phyloP scores from a whole-genome alignment of 30 jellyfish, hydroid and myxozoan genomes.

The Aurelia sp. region DNA sequence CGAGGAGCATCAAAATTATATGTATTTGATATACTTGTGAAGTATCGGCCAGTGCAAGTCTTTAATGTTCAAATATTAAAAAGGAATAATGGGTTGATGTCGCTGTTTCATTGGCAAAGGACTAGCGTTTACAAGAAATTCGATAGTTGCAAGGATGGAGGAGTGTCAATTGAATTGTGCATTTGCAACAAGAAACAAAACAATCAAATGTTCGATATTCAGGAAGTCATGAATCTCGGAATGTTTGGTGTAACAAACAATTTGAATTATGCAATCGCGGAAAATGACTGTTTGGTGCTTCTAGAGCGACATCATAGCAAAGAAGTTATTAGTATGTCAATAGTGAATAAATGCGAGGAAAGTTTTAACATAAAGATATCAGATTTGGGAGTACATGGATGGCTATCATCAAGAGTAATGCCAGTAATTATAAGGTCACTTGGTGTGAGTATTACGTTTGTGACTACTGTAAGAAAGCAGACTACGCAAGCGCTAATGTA shows the following conservation, averaged over 20 bases:
- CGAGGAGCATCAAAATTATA: constrained; percentile 12
- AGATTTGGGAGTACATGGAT: background rate
- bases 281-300: constrained; percentile 34
- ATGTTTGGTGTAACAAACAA: constrained; percentile 52
- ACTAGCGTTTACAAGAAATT: constrained; percentile 65
- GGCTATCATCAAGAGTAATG: constrained; percentile 32
- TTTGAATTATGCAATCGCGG: background rate
- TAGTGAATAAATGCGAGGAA: constrained; percentile 52
- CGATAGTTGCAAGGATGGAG: constrained; percentile 62
- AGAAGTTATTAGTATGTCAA: constrained; percentile 44
- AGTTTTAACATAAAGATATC: background rate
- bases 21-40: constrained; percentile 66
- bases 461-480: constrained; percentile 21
- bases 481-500: background rate
- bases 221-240: background rate
- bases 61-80: constrained; percentile 69
- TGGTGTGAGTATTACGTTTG: constrained; percentile 34
- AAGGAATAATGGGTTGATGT: constrained; percentile 1
- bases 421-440: constrained; percentile 42
- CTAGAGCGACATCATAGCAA: constrained; percentile 47
- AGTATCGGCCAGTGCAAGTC: constrained; percentile 24
- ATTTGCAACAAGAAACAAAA: constrained; percentile 37
- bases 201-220: background rate
- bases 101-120: constrained; percentile 79
- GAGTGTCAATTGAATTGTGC: constrained; percentile 77